A percentile compares a stretch with the other conserved stretches of the same genome.
Conservation (phyloP, 2,797 vertebrate species). For the Gymnocypris eckloni region DNA sequence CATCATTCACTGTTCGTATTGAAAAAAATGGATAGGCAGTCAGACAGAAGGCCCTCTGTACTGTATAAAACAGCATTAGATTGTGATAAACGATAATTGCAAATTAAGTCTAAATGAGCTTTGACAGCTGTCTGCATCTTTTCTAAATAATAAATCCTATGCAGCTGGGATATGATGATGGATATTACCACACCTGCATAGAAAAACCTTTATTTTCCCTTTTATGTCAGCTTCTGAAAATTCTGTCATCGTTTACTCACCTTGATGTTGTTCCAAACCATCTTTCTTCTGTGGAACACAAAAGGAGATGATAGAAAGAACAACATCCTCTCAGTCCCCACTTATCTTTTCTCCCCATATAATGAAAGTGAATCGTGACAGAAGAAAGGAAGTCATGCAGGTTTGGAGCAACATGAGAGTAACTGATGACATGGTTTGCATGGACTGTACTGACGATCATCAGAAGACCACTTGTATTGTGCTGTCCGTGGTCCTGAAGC, state of each 20-base stretch:
- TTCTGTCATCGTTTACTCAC: background rate
- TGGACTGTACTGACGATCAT: background rate
- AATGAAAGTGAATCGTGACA: background rate
- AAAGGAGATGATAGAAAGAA: background rate
- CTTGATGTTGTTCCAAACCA: background rate
- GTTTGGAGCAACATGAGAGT: background rate
- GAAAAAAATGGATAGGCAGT: conserved; percentile 13
- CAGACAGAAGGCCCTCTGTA: conserved; percentile 1
- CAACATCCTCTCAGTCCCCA: background rate
- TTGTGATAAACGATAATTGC: background rate
- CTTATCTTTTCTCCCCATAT: background rate
- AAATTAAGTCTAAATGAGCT: background rate
- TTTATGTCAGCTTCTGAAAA: background rate
- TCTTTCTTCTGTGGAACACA: background rate
- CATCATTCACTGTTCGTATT: background rate
- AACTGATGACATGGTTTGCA: background rate
- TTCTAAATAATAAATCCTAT: background rate
- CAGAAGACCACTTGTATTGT: conserved; percentile 67
- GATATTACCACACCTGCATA: background rate
- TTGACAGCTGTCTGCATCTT: background rate
- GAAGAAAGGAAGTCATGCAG: background rate
- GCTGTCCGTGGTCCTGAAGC: conserved; percentile 78
- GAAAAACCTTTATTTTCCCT: background rate
- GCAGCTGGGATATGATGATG: background rate
- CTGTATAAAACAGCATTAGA: background rate